These are phyloP conservation scores for Scomberomorus guttatus DNA, from an alignment of 2,797 vertebrate species.

Conservation along the genomic window DNA sequence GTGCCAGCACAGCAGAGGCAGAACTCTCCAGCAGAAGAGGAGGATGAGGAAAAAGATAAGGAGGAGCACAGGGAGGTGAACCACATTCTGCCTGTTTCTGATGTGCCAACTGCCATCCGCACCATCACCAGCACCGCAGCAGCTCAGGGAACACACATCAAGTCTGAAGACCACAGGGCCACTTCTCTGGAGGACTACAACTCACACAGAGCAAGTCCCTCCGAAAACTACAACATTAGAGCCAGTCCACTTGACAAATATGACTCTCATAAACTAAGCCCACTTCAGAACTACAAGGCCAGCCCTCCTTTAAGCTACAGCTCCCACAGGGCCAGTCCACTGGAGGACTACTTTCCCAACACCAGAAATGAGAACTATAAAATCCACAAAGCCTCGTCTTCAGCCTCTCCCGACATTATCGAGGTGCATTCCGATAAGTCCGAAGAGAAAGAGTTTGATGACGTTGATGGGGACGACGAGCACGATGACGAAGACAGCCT, in stretches of 20 bases:
- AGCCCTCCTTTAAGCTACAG: conserved; percentile 66
- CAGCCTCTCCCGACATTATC: conserved; percentile 88
- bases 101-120: conserved; percentile 66
- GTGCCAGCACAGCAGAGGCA: conserved; percentile 77
- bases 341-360: conserved; percentile 71
- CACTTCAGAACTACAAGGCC: conserved; percentile 62
- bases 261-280: conserved; percentile 54
- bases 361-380: conserved; percentile 62
- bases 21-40: conserved; percentile 40
- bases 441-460: conserved; percentile 87
- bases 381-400: conserved; percentile 73
- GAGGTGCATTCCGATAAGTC: conserved; percentile 92
- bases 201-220: conserved; percentile 49
- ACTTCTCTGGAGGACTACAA: conserved; percentile 65
- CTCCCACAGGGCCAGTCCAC: conserved; percentile 70
- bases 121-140: conserved; percentile 79
- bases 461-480: conserved; percentile 81
- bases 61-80: conserved; percentile 79
- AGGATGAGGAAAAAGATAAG: conserved; percentile 56
- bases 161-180: conserved; percentile 75
- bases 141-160: conserved; percentile 81
- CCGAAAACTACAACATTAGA: conserved; percentile 51
- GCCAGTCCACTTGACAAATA: conserved; percentile 56
- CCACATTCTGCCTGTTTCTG: conserved; percentile 68
- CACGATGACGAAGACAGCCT: conserved; percentile 90